Conservation (phyloP, 2,797 vertebrate genomes). For the Coilia nasus region DNA sequence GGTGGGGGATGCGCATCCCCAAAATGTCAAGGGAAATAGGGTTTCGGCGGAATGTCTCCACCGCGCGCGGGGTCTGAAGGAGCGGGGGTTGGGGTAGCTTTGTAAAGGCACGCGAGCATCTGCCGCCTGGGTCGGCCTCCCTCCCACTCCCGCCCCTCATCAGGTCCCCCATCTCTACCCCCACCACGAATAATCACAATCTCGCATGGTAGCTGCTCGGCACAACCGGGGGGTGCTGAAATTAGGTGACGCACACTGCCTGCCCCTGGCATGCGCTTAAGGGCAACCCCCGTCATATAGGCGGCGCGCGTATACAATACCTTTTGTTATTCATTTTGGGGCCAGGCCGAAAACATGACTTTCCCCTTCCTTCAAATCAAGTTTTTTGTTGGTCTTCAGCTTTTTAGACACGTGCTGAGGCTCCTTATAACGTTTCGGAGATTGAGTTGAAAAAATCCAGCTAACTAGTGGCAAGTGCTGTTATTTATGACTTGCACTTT, state of each 20-base stretch:
- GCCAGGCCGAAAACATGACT: conserved; percentile 26
- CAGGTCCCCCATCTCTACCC: conserved; percentile 52
- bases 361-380: not conserved
- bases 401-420: conserved; percentile 14
- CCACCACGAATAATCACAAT: conserved; percentile 14
- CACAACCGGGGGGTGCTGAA: not conserved
- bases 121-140: conserved; percentile 73
- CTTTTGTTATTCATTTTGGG: conserved; percentile 60
- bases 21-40: conserved; percentile 33
- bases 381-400: not conserved
- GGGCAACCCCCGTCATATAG: conserved; percentile 47
- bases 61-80: conserved; percentile 79
- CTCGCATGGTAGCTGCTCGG: conserved; percentile 7
- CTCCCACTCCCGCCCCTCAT: conserved; percentile 49
- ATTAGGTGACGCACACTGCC: conserved; percentile 1
- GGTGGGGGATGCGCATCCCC: conserved; percentile 20
- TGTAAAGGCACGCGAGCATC: conserved; percentile 98
- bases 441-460: not conserved
- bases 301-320: conserved; percentile 52
- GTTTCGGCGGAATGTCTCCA: conserved; percentile 67
- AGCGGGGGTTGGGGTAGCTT: conserved; percentile 64
- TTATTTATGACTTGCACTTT: not conserved
- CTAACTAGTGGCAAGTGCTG: not conserved
- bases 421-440: not conserved
- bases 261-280: conserved; percentile 26